Evolutionary conservation across 2,797 vertebrate genomes (phyloP).

Genomic region (Darevskia mixta): DNA sequence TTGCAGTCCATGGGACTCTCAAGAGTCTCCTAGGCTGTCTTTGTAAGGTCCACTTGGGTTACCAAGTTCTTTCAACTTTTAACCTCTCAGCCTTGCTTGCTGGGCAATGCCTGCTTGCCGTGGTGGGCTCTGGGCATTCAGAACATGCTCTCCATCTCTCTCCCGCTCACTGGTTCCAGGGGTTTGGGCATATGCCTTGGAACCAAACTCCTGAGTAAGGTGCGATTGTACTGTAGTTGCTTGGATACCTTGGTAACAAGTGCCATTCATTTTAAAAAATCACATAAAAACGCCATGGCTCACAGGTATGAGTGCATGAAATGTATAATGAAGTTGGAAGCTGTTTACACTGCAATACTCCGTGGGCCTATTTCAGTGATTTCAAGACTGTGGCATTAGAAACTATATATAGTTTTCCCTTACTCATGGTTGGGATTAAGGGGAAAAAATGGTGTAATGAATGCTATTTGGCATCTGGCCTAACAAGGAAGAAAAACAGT

Average conservation of each 20-base stretch:
- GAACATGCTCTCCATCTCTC: no score
- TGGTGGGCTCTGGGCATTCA: no score
- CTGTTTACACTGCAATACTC: neutral
- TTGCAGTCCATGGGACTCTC: no score
- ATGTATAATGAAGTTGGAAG: neutral
- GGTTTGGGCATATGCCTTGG: no score
- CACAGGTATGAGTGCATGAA: neutral
- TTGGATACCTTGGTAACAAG: neutral
- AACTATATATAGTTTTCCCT: conserved; percentile 18
- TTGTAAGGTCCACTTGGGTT: no score
- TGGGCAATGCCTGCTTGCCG: no score
- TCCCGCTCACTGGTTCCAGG: no score
- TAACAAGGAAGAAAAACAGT: conserved; percentile 18
- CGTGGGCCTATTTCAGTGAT: conserved; percentile 17
- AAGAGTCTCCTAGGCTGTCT: no score
- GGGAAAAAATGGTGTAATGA: neutral
- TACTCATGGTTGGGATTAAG: neutral
- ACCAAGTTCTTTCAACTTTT: no score
- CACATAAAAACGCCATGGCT: neutral
- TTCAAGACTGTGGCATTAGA: conserved; percentile 7
- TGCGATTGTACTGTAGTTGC: no score
- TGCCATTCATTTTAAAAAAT: neutral
- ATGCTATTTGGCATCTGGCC: conserved; percentile 26
- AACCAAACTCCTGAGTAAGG: no score
- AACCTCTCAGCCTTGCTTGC: no score